Evolutionary conservation across 2,113 vertebrate genomes (phyloP).

Genomic region (Cyphomyrus discorhynchus): DNA sequence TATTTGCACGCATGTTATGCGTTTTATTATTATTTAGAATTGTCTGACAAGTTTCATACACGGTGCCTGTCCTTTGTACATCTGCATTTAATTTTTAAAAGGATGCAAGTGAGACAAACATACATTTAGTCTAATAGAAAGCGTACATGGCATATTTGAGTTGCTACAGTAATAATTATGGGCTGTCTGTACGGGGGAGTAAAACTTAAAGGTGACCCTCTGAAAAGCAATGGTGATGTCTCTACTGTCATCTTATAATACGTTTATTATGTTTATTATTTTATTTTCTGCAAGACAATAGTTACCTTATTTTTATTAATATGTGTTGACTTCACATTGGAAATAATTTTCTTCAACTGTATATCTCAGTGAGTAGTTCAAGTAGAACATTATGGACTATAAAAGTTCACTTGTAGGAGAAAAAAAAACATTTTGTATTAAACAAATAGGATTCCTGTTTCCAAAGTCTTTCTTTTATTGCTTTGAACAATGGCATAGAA

Average conservation of each 20-base stretch:
- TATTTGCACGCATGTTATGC: background rate
- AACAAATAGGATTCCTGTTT: background rate
- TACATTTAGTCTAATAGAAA: background rate
- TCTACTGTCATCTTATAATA: background rate
- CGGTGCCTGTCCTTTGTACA: background rate
- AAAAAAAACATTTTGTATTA: background rate
- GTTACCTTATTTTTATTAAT: background rate
- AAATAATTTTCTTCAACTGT: background rate
- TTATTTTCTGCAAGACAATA: background rate
- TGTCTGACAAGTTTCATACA: background rate
- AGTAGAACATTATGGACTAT: background rate
- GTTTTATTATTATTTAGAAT: background rate
- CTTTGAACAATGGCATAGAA: slow-evolving; percentile 7
- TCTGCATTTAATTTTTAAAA: background rate
- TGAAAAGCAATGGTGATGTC: background rate
- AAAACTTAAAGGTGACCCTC: background rate
- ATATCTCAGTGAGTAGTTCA: background rate
- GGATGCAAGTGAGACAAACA: background rate
- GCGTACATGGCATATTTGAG: background rate
- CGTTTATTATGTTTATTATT: background rate
- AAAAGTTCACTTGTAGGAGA: background rate
- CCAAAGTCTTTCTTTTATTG: background rate
- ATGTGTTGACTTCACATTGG: background rate
- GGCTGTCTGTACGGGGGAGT: background rate
- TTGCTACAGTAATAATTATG: background rate